phyloP scores from a whole-genome alignment of 35 echinoderm and acorn worm species.

The Stichopus chloronotus region DNA sequence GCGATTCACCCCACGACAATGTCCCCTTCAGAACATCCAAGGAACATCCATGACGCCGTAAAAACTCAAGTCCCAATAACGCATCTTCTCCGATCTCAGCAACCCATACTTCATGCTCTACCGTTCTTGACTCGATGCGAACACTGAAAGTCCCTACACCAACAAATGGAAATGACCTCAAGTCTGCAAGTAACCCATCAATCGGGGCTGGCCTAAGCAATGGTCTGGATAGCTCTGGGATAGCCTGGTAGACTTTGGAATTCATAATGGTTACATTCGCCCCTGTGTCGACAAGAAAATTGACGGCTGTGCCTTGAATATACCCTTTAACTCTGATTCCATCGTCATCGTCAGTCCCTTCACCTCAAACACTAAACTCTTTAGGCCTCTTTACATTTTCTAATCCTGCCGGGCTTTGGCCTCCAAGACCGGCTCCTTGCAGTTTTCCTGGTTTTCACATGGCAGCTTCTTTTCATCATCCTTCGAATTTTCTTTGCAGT shows the following conservation, averaged over 20 bases:
- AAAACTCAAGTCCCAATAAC: conserved; percentile 48
- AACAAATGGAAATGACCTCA: not conserved
- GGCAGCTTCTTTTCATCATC: not conserved
- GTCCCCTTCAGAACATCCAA: conserved; percentile 11
- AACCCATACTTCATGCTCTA: conserved; percentile 72
- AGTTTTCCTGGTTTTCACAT: conserved; percentile 14
- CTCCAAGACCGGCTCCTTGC: conserved; percentile 38
- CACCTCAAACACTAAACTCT: conserved; percentile 16
- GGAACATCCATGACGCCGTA: not conserved
- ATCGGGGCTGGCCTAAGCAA: not conserved
- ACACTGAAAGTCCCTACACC: conserved; percentile 12
- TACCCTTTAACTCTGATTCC: not conserved
- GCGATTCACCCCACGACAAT: not conserved
- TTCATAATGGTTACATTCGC: conserved; percentile 2
- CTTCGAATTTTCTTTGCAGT: not conserved
- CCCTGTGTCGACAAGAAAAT: conserved; percentile 12
- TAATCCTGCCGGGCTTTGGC: conserved; percentile 46
- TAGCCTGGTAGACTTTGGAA: not conserved
- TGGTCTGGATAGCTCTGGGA: not conserved
- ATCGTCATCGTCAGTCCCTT: not conserved
- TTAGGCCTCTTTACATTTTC: conserved; percentile 16
- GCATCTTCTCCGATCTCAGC: conserved; percentile 50
- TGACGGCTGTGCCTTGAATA: conserved; percentile 30
- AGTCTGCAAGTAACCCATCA: not conserved
- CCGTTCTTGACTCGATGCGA: conserved; percentile 22